These are phyloP conservation scores for Osedax frankpressi DNA, from an alignment of 2,888 invertebrate genomes.

Conservation along the genomic window DNA sequence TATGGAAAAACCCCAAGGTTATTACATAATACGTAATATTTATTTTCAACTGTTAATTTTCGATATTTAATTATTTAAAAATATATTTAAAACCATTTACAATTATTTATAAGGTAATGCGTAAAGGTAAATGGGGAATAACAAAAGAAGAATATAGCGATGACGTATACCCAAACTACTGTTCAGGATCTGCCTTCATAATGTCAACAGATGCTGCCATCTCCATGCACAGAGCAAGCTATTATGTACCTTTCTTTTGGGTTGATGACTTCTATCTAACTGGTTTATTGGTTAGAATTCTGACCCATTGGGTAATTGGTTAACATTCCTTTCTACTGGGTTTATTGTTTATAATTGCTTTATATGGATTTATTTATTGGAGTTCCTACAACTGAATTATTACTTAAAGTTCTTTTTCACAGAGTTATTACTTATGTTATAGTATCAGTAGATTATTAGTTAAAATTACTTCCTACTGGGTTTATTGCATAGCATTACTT, in stretches of 20 bases:
- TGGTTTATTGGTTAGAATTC: constrained; percentile 55
- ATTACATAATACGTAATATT: too few relatives aligned
- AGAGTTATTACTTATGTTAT: too few relatives aligned
- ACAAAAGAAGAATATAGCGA: constrained; percentile 41
- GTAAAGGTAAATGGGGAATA: constrained; percentile 48
- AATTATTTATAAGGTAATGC: constrained; percentile 35
- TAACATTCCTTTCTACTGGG: too few relatives aligned
- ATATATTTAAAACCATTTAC: neutral
- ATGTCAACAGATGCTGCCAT: constrained; percentile 57
- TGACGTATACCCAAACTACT: constrained; percentile 46
- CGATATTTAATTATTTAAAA: neutral
- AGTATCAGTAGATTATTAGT: too few relatives aligned
- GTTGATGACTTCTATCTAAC: constrained; percentile 80
- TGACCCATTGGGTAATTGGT: constrained; percentile 30
- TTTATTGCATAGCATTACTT: too few relatives aligned
- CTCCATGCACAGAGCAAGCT: constrained; percentile 54
- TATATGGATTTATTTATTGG: too few relatives aligned
- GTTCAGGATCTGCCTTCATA: constrained; percentile 47
- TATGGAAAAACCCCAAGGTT: too few relatives aligned
- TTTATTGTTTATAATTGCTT: too few relatives aligned
- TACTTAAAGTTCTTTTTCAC: neutral
- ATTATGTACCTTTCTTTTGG: constrained; percentile 56
- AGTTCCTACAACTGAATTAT: neutral
- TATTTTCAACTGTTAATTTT: constrained; percentile 34
- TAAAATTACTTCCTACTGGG: too few relatives aligned